Evolutionary conservation across 1,140 invertebrate species (phyloP).

Genomic region (Pseudobourletiella spinata): DNA sequence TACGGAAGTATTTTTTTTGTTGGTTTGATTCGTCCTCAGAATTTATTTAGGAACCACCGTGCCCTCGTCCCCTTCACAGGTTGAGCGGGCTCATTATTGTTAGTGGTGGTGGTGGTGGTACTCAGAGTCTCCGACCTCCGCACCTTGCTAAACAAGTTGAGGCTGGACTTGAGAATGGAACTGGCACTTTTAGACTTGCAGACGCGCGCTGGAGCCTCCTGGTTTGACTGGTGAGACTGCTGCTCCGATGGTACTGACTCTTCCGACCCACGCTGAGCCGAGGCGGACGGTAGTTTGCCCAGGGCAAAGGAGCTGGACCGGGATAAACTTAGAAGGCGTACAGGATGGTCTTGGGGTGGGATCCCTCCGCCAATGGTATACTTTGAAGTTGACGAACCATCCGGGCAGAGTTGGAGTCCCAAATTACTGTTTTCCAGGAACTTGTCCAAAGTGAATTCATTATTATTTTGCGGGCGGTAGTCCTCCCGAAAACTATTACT

Average conservation of each 20-base stretch:
- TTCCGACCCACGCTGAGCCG: neutral
- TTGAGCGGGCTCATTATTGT: neutral
- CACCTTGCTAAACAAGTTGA: neutral
- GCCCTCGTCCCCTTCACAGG: neutral
- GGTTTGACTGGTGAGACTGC: neutral
- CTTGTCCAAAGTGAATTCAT: conserved; percentile 27
- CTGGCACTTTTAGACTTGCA: conserved; percentile 4
- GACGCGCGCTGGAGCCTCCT: neutral
- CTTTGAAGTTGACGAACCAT: neutral
- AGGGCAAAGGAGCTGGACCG: conserved; percentile 24
- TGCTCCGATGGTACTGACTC: neutral
- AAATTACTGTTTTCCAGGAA: conserved; percentile 18
- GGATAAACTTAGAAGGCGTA: neutral
- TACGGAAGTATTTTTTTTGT: too few relatives aligned
- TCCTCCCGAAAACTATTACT: neutral
- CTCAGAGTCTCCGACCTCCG: neutral
- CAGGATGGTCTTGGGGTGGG: neutral
- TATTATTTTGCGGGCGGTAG: neutral
- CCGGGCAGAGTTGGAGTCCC: too few relatives aligned
- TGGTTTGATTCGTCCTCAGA: too few relatives aligned
- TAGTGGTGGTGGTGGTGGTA: neutral
- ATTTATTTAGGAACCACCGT: neutral
- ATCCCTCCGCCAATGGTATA: conserved; percentile 26
- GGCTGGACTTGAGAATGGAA: neutral
- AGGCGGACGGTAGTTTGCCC: neutral